Base-by-base conservation (phyloP, 2,888 invertebrate species). In the Criorhina ranunculi region DNA sequence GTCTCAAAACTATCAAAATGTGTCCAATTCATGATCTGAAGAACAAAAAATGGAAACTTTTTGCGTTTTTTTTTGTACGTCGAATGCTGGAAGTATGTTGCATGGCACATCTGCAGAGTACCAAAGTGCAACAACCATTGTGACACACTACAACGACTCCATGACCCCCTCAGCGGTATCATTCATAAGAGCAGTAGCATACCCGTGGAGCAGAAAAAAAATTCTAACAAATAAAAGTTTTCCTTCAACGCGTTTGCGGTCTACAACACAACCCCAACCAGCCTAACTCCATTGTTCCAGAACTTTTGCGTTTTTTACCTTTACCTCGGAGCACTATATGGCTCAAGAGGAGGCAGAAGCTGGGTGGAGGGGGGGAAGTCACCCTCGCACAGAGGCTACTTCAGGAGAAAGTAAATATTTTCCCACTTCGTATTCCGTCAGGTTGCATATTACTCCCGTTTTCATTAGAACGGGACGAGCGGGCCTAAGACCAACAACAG, bases 81-180 rank as follows among this genome's bases (percentile, higher is more conserved):
- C 19, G 73, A 73, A 73, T 60, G 29, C 73, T 35, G 11, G 24
- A 72, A 53, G 44, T 69, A 62, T 51, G 72, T 73, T 83, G 40
- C 73, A 62, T 42, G 55, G 60, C 46, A 83, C 73, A 83, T 83
- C 83, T 83, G 79, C 83, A 79, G 66, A 55, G 82, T 60, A 69
- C 67, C 73, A 83, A 79, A 83, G 83, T 83, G 83, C 73, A 83
- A 83, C 83, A 83, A 79, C 83, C 79, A 83, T 62, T 79, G 73
- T 83, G 69, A 73, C 67, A 83, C 31, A 70, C 66, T 66, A 69
- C 29, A 70, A 57, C 70, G 19, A 60, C 60, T 78, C 66, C 60
- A 33, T 62, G 64, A 70, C 78, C 72, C 72, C 49, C 42, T 67
- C 55, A 69, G 73, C 33, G 55, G 49, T 64, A 79, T 69, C 73